Conservation (phyloP, 2,113 vertebrate genomes). For the Myrmecobius fasciatus region DNA sequence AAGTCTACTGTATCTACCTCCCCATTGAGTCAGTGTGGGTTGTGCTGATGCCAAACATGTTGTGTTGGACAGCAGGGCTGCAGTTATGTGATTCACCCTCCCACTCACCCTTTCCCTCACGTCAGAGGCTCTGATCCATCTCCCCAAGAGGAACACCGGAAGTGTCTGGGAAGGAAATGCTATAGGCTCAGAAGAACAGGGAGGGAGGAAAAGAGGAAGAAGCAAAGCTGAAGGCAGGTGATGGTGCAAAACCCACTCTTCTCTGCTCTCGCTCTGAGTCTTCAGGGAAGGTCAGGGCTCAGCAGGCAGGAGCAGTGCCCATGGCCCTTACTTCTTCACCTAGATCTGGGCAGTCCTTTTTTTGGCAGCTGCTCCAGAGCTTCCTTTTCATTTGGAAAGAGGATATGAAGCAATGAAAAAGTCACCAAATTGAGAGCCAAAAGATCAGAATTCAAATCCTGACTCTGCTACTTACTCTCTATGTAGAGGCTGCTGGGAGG, state of each 20-base stretch:
- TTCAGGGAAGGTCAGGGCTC: background rate
- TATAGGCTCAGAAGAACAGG: background rate
- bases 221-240: background rate
- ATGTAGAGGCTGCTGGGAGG: background rate
- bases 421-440: background rate
- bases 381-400: background rate
- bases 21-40: background rate
- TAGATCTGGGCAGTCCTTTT: background rate
- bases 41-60: background rate
- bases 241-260: background rate
- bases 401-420: background rate
- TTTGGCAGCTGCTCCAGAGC: background rate
- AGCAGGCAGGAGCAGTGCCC: background rate
- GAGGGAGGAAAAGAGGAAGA: background rate
- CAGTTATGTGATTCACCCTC: slow-evolving; percentile 23
- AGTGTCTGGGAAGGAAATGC: background rate
- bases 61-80: background rate
- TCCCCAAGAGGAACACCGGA: background rate
- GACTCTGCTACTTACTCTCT: background rate
- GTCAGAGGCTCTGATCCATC: background rate
- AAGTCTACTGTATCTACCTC: background rate
- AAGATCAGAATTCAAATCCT: background rate
- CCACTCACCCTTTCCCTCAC: background rate
- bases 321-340: background rate
- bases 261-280: background rate